Evolutionary conservation across 2,888 invertebrate species (phyloP), one percentile per base, ranked within the genome.

Genomic region (Panorpa germanica): DNA sequence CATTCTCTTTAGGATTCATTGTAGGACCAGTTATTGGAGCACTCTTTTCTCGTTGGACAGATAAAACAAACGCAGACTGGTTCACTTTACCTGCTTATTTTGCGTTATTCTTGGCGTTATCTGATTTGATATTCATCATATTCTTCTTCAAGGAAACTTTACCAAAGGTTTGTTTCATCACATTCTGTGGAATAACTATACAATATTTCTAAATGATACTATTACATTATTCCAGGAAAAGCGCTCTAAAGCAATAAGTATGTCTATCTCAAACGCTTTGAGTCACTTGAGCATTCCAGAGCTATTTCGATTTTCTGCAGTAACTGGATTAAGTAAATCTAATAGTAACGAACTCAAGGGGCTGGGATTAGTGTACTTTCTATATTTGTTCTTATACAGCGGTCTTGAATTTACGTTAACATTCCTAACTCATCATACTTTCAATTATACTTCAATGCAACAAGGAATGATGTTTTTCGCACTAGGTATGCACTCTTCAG

Each of bases 381-480:
- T 88, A 7, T 96, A 91, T 57, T 61, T 95, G 37, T 88, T 95
- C 48, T 62, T 91, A 35, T 95, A 91, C 53, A 93, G 95, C 31
- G 96, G 95, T 3, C 60, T 98, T 33, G 96, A 98, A 56, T 98
- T 95, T 50, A 96, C 96, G 0, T 61, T 98, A 19, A 91, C 95
- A 31, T 98, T 98, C 59, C 63, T 96, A 27, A 91, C 91, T 31
- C 93, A 93, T 58, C 76, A 86, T 44, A 68, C 78, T 21, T 93
- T 95, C 51, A 65, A 74, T 29, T 95, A 83, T 50, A 76, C 74
- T 32, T 85, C 91, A 25, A 83, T 91, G 78, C 82, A 93, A 53
- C 96, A 98, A 57, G 96, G 96, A 5, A 85, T 81, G 65, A 91
- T 98, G 86, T 98, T 95, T 52, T 68, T 93, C 43, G 77, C 77